Percentiles rank a stretch among this genome's conserved stretches.
Conservation (phyloP, 2,888 invertebrate genomes). For the Drosophila picticornis region DNA sequence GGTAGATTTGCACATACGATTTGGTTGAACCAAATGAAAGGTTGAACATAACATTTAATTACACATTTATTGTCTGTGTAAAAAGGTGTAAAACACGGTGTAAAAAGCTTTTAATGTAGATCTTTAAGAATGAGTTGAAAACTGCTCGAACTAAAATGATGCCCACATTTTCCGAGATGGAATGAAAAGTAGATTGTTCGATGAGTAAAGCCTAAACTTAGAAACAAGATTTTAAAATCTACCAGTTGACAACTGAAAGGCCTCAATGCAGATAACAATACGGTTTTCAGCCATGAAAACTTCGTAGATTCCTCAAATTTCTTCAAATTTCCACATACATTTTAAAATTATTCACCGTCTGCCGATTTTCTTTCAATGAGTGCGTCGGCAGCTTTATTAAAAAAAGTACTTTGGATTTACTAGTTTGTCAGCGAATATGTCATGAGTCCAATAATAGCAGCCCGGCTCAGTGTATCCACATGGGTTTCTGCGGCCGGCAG, state of each 20-base stretch:
- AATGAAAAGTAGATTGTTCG: neutral
- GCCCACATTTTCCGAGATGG: neutral
- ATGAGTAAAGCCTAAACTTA: neutral
- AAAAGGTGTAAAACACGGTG: neutral
- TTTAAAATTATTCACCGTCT: neutral
- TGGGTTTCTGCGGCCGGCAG: neutral
- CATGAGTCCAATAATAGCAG: conserved; percentile 34
- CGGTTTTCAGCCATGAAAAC: neutral
- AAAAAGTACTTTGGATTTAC: neutral
- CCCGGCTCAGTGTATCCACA: conserved; percentile 26
- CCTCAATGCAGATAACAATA: neutral
- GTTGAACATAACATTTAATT: neutral
- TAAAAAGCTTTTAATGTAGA: neutral
- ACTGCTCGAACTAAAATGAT: neutral
- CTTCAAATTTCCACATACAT: neutral
- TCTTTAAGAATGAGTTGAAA: neutral
- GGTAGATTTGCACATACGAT: neutral
- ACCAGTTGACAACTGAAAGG: too few species aligned
- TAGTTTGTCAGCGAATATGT: conserved; percentile 33
- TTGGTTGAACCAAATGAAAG: neutral
- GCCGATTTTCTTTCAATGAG: neutral
- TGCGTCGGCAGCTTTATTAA: neutral
- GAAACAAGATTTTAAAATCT: too few species aligned
- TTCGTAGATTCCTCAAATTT: neutral
- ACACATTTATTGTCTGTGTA: neutral